Evolutionary conservation across 2,113 vertebrate genomes (phyloP).

Genomic region (Odontophorus gujanensis): DNA sequence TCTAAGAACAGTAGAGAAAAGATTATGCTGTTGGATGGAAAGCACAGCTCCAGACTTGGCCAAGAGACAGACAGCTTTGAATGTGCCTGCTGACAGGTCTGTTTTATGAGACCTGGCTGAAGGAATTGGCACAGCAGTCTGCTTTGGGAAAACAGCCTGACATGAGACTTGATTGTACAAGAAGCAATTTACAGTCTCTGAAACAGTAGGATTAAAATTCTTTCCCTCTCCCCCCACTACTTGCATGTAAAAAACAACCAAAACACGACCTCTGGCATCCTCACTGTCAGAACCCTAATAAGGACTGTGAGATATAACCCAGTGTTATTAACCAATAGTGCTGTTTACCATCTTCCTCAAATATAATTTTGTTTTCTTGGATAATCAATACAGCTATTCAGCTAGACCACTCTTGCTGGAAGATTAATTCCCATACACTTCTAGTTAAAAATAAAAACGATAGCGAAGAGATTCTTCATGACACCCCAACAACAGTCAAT

Average conservation of each 20-base stretch:
- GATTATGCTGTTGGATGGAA: neutral
- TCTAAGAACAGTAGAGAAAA: neutral
- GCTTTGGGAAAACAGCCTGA: constrained; percentile 5
- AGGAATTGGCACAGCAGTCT: neutral
- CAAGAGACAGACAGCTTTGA: neutral
- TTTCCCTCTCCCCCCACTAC: neutral
- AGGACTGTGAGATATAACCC: neutral
- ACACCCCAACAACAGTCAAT: fast-evolving
- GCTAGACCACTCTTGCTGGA: neutral
- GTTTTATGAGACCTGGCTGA: constrained; percentile 24
- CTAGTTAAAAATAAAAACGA: neutral
- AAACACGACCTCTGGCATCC: neutral
- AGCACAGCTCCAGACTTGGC: neutral
- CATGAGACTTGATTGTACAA: neutral
- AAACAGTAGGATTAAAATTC: constrained; percentile 54
- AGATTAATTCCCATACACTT: neutral
- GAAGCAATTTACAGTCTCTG: constrained; percentile 14
- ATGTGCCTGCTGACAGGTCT: neutral
- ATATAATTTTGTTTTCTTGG: fast-evolving
- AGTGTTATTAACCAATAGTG: neutral
- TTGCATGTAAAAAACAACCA: constrained; percentile 26
- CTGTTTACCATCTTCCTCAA: neutral
- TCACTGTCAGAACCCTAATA: neutral
- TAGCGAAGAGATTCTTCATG: neutral
- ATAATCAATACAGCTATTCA: neutral